These are phyloP conservation scores for Coregonus suidteri DNA, from an alignment of 2,797 vertebrate genomes.

Conservation along the genomic window DNA sequence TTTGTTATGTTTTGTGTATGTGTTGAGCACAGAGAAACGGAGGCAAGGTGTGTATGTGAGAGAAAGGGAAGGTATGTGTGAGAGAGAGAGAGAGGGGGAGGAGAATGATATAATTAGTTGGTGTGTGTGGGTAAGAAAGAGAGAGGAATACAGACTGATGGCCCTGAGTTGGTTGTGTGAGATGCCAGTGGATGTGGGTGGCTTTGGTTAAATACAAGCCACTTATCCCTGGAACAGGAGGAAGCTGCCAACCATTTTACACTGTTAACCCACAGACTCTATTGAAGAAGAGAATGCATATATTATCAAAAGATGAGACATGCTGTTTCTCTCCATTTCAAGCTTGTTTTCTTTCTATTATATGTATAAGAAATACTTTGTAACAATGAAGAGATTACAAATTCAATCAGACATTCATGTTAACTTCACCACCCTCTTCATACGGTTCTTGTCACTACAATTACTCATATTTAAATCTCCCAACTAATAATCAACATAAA, in stretches of 20 bases:
- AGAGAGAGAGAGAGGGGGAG: neutral
- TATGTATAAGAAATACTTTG: neutral
- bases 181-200: constrained; percentile 47
- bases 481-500: neutral
- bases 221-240: constrained; percentile 39
- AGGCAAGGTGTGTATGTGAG: neutral
- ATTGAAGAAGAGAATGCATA: neutral
- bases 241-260: constrained; percentile 11
- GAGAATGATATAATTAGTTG: neutral
- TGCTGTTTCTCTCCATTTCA: neutral
- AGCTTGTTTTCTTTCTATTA: neutral
- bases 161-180: constrained; percentile 56
- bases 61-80: too few relatives aligned
- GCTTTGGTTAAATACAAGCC: constrained; percentile 44
- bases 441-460: neutral
- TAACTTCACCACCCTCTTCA: neutral
- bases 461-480: too few relatives aligned
- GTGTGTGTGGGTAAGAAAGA: constrained; percentile 2
- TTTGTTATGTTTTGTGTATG: neutral
- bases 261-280: constrained; percentile 32
- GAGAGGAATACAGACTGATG: constrained; percentile 11
- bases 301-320: neutral
- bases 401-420: neutral
- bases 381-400: neutral
- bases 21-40: neutral